Evolutionary conservation across 2,888 invertebrate genomes (phyloP).

Genomic region (Cerceris rybyensis): DNA sequence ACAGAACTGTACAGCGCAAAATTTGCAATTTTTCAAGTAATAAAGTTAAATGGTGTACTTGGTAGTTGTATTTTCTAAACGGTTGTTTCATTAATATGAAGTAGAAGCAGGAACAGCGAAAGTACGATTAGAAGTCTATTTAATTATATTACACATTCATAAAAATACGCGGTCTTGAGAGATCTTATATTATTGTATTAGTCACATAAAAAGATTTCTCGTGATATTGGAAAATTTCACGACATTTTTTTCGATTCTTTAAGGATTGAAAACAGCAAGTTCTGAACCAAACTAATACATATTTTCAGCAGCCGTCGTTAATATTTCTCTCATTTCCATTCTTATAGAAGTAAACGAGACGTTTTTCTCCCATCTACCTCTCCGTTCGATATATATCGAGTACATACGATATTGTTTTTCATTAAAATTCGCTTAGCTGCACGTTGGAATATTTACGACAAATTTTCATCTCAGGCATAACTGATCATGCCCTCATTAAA

Average conservation of each 20-base stretch:
- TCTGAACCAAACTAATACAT: slow-evolving; percentile 30
- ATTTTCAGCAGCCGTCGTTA: slow-evolving; percentile 51
- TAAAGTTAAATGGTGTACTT: too few relatives aligned
- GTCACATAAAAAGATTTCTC: too few relatives aligned
- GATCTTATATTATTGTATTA: too few relatives aligned
- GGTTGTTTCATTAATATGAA: too few relatives aligned
- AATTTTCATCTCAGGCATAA: slow-evolving; percentile 51
- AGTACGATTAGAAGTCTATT: too few relatives aligned
- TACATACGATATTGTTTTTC: slow-evolving; percentile 63
- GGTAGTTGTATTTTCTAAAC: too few relatives aligned
- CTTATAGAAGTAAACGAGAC: slow-evolving; percentile 26
- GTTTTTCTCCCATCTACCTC: slow-evolving; percentile 1
- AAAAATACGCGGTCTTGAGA: too few relatives aligned
- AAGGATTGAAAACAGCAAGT: slow-evolving; percentile 47
- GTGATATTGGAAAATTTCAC: too few relatives aligned
- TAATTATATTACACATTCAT: too few relatives aligned
- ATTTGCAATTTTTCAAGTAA: too few relatives aligned
- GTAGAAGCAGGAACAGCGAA: too few relatives aligned
- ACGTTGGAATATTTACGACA: slow-evolving; percentile 60
- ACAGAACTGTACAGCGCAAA: too few relatives aligned
- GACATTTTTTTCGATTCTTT: slow-evolving; percentile 24
- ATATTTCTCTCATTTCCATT: slow-evolving; percentile 61
- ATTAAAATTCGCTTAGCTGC: slow-evolving; percentile 59
- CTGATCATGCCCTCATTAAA: slow-evolving; percentile 60
- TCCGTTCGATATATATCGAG: slow-evolving; percentile 44